phyloP scores from a whole-genome alignment of 2,797 vertebrate genomes.

The Hipposideros larvatus region DNA sequence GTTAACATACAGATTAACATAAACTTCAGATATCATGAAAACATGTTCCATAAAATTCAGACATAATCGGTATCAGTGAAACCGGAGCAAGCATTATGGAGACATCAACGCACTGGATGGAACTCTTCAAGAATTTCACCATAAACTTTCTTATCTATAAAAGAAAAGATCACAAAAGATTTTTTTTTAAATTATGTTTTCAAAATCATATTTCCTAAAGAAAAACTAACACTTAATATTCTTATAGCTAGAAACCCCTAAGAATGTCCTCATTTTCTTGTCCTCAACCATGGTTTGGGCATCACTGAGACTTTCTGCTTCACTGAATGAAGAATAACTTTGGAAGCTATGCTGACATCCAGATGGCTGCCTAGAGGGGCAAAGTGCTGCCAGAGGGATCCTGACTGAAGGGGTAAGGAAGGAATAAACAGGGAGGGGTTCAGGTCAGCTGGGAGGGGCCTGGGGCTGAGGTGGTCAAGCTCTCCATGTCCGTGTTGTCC shows the following conservation, averaged over 20 bases:
- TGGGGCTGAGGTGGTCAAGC: neutral
- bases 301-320: neutral
- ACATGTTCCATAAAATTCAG: constrained; percentile 52
- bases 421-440: neutral
- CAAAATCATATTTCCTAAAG: constrained; percentile 37
- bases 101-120: constrained; percentile 91
- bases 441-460: neutral
- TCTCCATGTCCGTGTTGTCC: neutral
- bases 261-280: constrained; percentile 16
- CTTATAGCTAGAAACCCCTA: neutral
- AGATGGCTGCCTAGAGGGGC: neutral
- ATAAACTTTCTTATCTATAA: constrained; percentile 91
- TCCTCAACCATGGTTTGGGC: neutral
- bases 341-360: neutral
- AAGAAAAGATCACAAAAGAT: constrained; percentile 64
- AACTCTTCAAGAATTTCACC: constrained; percentile 93
- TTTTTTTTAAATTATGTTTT: constrained; percentile 47
- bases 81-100: neutral
- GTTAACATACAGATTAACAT: constrained; percentile 52
- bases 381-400: neutral
- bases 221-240: constrained; percentile 34
- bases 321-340: neutral
- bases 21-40: constrained; percentile 56
- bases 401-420: neutral
- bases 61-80: constrained; percentile 45